These are phyloP conservation scores for Capreolus pygargus DNA, from an alignment of 2,113 vertebrate genomes.

Conservation along the genomic window DNA sequence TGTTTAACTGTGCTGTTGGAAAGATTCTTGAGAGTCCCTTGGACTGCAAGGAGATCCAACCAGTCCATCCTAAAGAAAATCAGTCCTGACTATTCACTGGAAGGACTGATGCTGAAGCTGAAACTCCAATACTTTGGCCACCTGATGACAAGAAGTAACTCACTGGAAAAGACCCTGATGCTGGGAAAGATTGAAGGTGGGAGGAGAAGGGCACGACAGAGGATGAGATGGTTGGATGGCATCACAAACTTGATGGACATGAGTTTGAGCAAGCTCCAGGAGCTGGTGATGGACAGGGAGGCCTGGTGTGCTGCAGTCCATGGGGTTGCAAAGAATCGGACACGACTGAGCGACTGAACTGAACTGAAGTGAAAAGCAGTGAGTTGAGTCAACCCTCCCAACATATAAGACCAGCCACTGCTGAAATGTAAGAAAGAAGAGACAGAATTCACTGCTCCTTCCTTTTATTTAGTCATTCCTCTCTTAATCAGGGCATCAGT, in stretches of 20 bases:
- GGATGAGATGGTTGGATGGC: not conserved
- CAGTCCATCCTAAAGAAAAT: not conserved
- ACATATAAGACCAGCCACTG: not conserved
- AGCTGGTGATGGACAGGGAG: not conserved
- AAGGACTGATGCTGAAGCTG: not conserved
- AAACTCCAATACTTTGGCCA: not conserved
- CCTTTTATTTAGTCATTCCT: not conserved
- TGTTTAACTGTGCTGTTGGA: not conserved
- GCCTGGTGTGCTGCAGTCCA: not conserved
- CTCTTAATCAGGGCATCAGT: not conserved
- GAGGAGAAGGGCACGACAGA: not conserved
- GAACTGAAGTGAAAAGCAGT: not conserved
- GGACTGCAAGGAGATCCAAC: not conserved
- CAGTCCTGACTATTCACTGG: not conserved
- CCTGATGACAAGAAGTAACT: not conserved
- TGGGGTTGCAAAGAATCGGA: not conserved
- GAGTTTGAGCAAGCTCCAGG: not conserved
- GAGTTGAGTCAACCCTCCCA: not conserved
- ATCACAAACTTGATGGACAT: not conserved
- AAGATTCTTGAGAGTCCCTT: not conserved
- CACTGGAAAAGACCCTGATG: not conserved
- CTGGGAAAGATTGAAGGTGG: not conserved
- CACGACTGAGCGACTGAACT: not conserved
- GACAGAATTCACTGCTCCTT: not conserved
- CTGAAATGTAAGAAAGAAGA: not conserved